phyloP scores from a whole-genome alignment of 2,113 vertebrate genomes.

The Grallaria varia region DNA sequence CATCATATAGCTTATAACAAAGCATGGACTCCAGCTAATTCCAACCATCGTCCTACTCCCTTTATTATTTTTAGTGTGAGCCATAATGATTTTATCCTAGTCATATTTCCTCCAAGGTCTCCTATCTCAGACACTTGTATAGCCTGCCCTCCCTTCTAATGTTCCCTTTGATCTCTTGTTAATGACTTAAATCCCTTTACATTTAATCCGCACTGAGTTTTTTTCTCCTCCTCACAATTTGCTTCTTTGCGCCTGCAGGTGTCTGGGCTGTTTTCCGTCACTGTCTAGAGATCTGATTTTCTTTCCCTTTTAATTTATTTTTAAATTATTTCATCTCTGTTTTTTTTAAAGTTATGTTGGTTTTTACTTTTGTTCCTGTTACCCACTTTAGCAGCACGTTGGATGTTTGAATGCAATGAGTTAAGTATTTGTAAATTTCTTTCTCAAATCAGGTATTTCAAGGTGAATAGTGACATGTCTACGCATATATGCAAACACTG shows the following conservation, averaged over 20 bases:
- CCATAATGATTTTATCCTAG: conserved; percentile 67
- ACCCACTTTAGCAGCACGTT: background rate
- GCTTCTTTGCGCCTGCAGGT: conserved; percentile 5
- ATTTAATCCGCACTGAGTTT: conserved; percentile 52
- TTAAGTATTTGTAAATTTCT: background rate
- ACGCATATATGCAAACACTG: background rate
- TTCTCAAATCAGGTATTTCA: background rate
- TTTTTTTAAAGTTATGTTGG: background rate
- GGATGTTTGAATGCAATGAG: background rate
- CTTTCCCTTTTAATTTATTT: background rate
- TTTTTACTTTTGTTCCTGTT: background rate
- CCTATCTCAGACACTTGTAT: conserved; percentile 69
- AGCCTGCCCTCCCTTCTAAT: conserved; percentile 69
- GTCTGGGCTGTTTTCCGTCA: conserved; percentile 4
- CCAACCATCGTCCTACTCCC: conserved; percentile 28
- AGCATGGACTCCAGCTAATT: conserved; percentile 46
- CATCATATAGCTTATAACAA: conserved; percentile 1
- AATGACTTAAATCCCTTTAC: conserved; percentile 68
- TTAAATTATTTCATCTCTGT: background rate
- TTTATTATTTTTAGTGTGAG: conserved; percentile 72
- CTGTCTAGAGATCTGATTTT: background rate
- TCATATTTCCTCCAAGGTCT: conserved; percentile 76
- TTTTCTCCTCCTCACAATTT: conserved; percentile 60
- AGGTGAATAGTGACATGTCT: background rate
- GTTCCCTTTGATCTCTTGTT: conserved; percentile 77